Conservation (phyloP, 2,797 vertebrate species). For the Clarias platycephalus region DNA sequence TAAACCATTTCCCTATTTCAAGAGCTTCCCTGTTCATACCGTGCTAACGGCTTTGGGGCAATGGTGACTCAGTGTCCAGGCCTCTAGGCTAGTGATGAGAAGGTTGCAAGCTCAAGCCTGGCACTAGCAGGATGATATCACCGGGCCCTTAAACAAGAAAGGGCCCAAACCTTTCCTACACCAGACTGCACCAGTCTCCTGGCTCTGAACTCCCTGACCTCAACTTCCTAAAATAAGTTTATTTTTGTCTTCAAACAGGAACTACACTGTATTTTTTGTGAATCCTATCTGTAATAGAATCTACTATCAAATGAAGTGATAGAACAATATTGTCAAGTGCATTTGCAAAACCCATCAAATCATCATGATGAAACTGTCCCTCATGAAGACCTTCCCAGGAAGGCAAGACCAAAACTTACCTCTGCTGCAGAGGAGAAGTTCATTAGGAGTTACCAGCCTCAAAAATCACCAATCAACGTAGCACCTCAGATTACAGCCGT, state of each 20-base stretch:
- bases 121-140: background rate
- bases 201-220: background rate
- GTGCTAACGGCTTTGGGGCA: background rate
- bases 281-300: background rate
- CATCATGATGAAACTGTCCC: too few species aligned
- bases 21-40: background rate
- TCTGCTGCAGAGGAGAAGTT: too few species aligned
- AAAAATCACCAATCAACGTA: too few species aligned
- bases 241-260: background rate
- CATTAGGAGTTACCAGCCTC: too few species aligned
- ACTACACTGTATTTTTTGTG: background rate
- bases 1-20: background rate
- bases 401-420: too few species aligned
- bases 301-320: background rate
- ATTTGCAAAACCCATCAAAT: too few species aligned
- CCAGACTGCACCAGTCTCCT: background rate
- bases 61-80: background rate
- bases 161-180: background rate
- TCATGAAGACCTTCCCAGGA: too few species aligned
- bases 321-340: too few species aligned
- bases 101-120: background rate
- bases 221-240: background rate
- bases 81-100: background rate
- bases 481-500: too few species aligned
- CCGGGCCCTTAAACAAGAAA: too few species aligned